phyloP scores from a whole-genome alignment of 2,113 vertebrate species.

The Monopterus albus region DNA sequence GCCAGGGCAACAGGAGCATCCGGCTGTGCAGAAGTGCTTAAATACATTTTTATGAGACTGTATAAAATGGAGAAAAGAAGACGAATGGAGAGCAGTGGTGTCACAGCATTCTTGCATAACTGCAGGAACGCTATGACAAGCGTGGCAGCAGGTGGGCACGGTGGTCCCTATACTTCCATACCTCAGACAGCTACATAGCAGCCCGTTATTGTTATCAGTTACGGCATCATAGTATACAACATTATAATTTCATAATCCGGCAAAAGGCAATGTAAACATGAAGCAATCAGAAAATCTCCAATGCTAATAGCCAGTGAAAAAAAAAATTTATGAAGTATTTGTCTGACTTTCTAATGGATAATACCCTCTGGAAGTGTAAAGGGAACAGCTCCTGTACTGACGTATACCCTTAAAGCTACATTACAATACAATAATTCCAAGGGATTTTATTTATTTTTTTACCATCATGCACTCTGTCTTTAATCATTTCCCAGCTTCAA shows the following conservation, averaged over 20 bases:
- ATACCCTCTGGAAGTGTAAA: conserved; percentile 36
- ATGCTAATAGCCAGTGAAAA: conserved; percentile 31
- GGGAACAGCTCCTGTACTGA: conserved; percentile 42
- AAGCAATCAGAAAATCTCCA: conserved; percentile 52
- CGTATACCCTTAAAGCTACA: conserved; percentile 24
- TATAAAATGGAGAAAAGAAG: conserved; percentile 74
- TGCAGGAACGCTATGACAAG: conserved; percentile 2
- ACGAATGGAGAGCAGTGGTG: conserved; percentile 63
- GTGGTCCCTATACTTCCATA: too few relatives aligned
- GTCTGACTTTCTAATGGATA: conserved; percentile 44
- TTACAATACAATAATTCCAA: conserved; percentile 24
- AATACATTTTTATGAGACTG: conserved; percentile 83
- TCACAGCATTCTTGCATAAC: conserved; percentile 63
- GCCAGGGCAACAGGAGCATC: conserved; percentile 84
- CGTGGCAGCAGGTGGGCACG: conserved; percentile 17
- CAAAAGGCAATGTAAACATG: conserved; percentile 39
- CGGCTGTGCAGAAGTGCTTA: conserved; percentile 72
- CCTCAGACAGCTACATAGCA: too few relatives aligned
- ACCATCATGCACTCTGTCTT: not conserved
- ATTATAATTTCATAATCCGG: conserved; percentile 50
- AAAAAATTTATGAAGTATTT: conserved; percentile 40
- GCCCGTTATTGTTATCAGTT: conserved; percentile 20
- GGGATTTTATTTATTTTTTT: not conserved
- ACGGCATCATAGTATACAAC: too few relatives aligned
- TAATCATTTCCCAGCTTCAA: conserved; percentile 38